Base-by-base conservation (phyloP, 2,113 vertebrate genomes). In the Bubalus kerabau region DNA sequence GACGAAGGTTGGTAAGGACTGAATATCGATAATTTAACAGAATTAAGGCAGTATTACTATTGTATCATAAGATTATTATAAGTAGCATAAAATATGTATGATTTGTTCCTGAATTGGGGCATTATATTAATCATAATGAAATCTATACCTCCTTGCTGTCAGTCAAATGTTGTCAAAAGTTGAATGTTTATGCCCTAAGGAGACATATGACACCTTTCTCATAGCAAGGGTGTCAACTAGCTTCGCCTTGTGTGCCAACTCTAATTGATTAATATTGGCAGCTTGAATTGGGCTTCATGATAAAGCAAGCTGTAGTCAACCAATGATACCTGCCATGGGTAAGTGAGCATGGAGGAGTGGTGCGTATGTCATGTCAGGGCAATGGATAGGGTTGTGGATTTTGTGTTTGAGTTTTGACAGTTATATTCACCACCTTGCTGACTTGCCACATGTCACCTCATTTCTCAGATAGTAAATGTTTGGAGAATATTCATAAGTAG, bases 1-100 rank as follows among this genome's bases (percentile, higher is more conserved):
- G 56, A 90, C 15, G 64, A 54, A 85, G 40, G 3, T 64, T 86
- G 52, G 12, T n/a, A 64, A 94, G 23, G 43, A 59, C 8, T 43
- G 28, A 80, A 93, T 96, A 76, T 91, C 32, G 82, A 94, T 59
- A 85, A 85, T 48, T 94, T 30, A 94, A 86, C 11, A 54, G 32
- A 89, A 91, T 86, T 93, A 83, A 92, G 57, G 17, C 2, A 78
- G 57, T 64, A 32, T 43, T 92, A 67, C 13, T 50, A 84, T 90
- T 74, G 3, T 74, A 56, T 87, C 81, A 60, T 8, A 93, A 92
- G 24, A 30, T 71, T 95, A 80, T 64, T 78, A 83, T 90, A 90
- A 83, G 17, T 48, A 50, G 28, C 26, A 93, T 93, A 48, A 91
- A 56, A 59, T 76, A 59, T 71, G 84, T 82, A 81, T 43, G 28